Percentiles rank a stretch among this genome's conserved stretches.
These are phyloP conservation scores for Catharus fuscescens DNA, from an alignment of 2,113 vertebrate genomes.

Conservation along the genomic window DNA sequence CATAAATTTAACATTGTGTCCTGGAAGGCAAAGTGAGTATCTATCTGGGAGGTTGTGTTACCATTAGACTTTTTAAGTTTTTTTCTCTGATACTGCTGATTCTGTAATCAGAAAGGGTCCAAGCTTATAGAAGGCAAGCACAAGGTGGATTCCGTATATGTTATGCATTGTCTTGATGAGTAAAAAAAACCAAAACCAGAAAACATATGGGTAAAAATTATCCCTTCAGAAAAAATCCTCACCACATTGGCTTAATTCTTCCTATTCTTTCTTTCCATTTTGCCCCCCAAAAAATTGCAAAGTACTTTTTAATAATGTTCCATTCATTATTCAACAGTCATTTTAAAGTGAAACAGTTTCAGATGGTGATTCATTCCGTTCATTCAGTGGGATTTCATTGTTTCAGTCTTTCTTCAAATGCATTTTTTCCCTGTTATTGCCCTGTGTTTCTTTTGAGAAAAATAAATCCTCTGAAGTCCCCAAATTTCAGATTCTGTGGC, in stretches of 20 bases:
- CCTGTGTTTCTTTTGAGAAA: background rate
- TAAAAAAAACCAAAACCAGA: background rate
- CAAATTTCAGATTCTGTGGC: background rate
- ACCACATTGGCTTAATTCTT: background rate
- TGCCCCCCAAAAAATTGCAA: fast-evolving
- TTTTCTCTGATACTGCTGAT: background rate
- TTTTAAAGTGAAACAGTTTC: background rate
- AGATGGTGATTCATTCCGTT: background rate
- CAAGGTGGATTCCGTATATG: background rate
- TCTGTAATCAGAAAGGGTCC: background rate
- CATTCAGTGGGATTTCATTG: background rate
- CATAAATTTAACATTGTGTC: background rate
- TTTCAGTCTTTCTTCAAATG: background rate
- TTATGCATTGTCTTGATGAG: background rate
- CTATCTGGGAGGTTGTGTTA: background rate
- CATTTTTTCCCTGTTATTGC: fast-evolving
- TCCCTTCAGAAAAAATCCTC: background rate
- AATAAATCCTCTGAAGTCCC: background rate
- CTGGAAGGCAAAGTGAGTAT: background rate
- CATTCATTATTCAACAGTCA: background rate
- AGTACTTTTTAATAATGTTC: background rate
- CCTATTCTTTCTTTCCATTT: background rate
- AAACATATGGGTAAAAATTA: background rate
- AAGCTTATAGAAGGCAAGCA: background rate
- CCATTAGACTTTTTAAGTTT: background rate